Evolutionary conservation across 2,113 vertebrate genomes (phyloP).

Genomic region (Eonycteris spelaea): DNA sequence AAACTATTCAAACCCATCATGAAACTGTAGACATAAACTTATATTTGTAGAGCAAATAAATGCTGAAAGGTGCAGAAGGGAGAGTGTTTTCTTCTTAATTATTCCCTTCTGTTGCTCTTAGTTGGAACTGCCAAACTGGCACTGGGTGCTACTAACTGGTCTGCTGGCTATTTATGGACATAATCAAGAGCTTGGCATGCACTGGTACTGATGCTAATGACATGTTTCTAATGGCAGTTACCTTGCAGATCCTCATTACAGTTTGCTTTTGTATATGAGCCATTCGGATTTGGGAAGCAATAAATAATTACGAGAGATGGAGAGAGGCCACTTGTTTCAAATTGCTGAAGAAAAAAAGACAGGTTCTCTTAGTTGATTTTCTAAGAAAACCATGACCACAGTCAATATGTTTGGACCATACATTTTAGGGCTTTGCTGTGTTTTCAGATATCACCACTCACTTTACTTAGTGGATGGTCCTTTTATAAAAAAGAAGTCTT

Average conservation of each 20-base stretch:
- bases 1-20: not conserved
- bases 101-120: not conserved
- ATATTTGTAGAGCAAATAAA: not conserved
- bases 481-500: not conserved
- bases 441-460: not conserved
- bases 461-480: not conserved
- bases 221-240: conserved; percentile 30
- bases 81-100: not conserved
- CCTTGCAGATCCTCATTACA: conserved; percentile 39
- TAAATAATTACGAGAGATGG: conserved; percentile 50
- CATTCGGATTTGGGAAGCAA: conserved; percentile 56
- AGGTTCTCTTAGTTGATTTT: not conserved
- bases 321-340: not conserved
- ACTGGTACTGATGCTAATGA: not conserved
- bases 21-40: not conserved
- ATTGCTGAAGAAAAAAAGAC: not conserved
- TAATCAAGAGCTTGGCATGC: not conserved
- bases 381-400: not conserved
- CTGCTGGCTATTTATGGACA: not conserved
- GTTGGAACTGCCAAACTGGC: not conserved
- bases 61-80: not conserved
- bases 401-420: not conserved
- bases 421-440: not conserved
- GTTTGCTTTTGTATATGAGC: conserved; percentile 12
- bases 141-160: not conserved